Base-by-base conservation (phyloP, 1,140 invertebrate genomes). In the Drosophila albomicans region DNA sequence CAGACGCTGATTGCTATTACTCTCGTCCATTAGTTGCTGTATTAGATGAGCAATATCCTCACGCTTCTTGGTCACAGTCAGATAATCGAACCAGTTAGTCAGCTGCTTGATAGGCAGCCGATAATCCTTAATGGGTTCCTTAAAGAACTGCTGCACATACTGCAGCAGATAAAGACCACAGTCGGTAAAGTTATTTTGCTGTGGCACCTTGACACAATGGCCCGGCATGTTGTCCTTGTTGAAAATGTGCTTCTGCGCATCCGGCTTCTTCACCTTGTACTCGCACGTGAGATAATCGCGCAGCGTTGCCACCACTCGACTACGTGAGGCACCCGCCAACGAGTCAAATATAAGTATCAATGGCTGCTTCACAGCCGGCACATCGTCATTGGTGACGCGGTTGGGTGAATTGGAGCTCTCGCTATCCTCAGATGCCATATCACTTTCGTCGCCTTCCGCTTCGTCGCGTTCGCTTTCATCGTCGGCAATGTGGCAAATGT, bases 321-420 rank as follows among this genome's bases (percentile, higher is more conserved):
- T 95, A 82, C 97, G 94, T 64, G 95, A 96, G 10, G 96, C 95
- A n/a, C 96, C 96, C 71, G 96, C 95, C 74, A 99, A 93, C 0
- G 98, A 99, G 93, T 99, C 98, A 93, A 99, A 98, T 91, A 99
- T 97, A 58, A 99, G 94, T 88, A 99, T 98, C 91, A 98, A 98
- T 0, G 98, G 98, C 73, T 92, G 91, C 48, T 92, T 92, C 0
- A 92, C 91, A 4, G 91, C 78, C 5, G 85, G 88, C 20, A 79
- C 56, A 4, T 82, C 75, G 0, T 84, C 78, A 2, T 69, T 61
- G 5, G 41, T n/a, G 6, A 41, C 62, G 4, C 75, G 56, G 2
- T 75, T 67, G 16, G 75, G 54, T 10, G 70, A 62, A 38, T 91
- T 87, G 93, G 92, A 93, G 85, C 68, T 89, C 80, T 96, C 95